Percentiles rank a stretch among this genome's conserved stretches.
Conservation (phyloP, 2,113 vertebrate genomes). For the Apaloderma vittatum region DNA sequence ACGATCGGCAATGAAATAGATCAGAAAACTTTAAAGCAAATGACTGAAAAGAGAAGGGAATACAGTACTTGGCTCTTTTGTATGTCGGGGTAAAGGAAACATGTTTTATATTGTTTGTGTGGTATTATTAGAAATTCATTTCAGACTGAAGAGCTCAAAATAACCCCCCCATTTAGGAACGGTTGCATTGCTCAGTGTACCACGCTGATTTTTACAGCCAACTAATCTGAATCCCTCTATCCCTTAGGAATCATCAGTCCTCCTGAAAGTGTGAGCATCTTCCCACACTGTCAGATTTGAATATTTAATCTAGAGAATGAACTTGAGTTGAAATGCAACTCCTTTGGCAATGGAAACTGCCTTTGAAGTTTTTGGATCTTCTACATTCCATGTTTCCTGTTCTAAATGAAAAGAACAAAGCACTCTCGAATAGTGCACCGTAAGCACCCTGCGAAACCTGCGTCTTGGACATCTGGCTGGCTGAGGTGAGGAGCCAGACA, state of each 20-base stretch:
- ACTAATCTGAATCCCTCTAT: slow-evolving; percentile 6
- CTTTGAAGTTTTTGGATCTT: slow-evolving; percentile 56
- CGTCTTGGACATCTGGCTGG: neutral
- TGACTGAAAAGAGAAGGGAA: neutral
- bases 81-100: neutral
- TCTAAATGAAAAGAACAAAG: slow-evolving; percentile 48
- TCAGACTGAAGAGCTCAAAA: slow-evolving; percentile 1
- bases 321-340: neutral
- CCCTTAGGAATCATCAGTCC: neutral
- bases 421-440: neutral
- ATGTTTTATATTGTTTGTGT: neutral
- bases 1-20: neutral
- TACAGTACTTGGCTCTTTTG: neutral
- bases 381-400: neutral
- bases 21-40: slow-evolving; percentile 1
- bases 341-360: slow-evolving; percentile 37
- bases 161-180: neutral
- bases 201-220: neutral
- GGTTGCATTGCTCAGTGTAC: neutral
- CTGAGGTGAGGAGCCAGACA: neutral
- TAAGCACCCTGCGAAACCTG: neutral
- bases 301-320: slow-evolving; percentile 35
- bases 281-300: slow-evolving; percentile 43
- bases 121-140: neutral
- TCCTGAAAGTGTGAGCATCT: neutral